Conservation (phyloP, 2,113 vertebrate species). For the Eptesicus fuscus region DNA sequence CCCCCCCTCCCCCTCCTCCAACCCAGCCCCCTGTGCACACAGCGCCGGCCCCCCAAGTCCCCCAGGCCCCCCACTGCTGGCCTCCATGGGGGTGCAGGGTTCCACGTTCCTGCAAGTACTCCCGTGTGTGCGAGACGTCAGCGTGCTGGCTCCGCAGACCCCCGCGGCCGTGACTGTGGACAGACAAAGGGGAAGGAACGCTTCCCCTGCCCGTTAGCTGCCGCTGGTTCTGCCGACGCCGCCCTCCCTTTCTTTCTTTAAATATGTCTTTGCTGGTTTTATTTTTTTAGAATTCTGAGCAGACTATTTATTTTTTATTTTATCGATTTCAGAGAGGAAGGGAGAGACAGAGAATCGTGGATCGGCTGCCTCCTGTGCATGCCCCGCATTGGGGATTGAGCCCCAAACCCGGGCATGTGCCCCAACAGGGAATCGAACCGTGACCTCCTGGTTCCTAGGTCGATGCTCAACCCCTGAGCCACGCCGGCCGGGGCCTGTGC, state of each 20-base stretch:
- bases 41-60: background rate
- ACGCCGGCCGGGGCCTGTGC: background rate
- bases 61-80: background rate
- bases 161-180: background rate
- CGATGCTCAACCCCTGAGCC: too few relatives aligned
- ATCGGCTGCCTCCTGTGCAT: too few relatives aligned
- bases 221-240: background rate
- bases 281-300: too few relatives aligned
- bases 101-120: background rate
- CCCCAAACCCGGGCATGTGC: too few relatives aligned
- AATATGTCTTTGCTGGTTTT: too few relatives aligned
- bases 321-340: too few relatives aligned
- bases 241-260: too few relatives aligned
- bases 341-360: too few relatives aligned
- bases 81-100: background rate
- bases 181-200: background rate
- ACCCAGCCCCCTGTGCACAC: background rate
- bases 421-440: too few relatives aligned
- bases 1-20: rapidly evolving
- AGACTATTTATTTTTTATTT: too few relatives aligned
- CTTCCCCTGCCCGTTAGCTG: background rate
- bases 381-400: too few relatives aligned
- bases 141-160: background rate
- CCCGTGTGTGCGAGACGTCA: background rate
- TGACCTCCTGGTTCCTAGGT: too few relatives aligned